Evolutionary conservation across 2,888 invertebrate genomes (phyloP).

Genomic region (Lucinisca nassula): DNA sequence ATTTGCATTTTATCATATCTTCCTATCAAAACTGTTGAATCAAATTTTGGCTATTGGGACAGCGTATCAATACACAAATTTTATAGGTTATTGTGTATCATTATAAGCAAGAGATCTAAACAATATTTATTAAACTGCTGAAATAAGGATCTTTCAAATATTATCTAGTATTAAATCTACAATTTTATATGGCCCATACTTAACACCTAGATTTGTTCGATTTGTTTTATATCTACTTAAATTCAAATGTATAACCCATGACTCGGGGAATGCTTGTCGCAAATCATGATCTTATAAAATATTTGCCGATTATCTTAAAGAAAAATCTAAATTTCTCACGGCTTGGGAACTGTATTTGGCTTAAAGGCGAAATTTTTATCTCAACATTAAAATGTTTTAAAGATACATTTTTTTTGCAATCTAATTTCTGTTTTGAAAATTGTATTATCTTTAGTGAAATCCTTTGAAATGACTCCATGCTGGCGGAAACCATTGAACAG

Average conservation of each 20-base stretch:
- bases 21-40: not conserved
- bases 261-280: slow-evolving; percentile 8
- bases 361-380: slow-evolving; percentile 12
- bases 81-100: not conserved
- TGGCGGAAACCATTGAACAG: not conserved
- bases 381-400: slow-evolving; percentile 58
- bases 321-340: slow-evolving; percentile 8
- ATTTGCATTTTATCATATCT: too few species aligned
- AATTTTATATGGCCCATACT: slow-evolving; percentile 7
- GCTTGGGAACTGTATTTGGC: slow-evolving; percentile 11
- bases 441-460: slow-evolving; percentile 59
- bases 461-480: slow-evolving; percentile 61
- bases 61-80: not conserved
- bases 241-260: slow-evolving; percentile 15
- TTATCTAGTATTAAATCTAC: slow-evolving; percentile 3
- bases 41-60: not conserved
- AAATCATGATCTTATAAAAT: slow-evolving; percentile 16
- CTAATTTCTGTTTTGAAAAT: slow-evolving; percentile 59
- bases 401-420: slow-evolving; percentile 33
- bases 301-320: slow-evolving; percentile 5
- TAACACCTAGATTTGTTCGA: slow-evolving; percentile 13
- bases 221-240: slow-evolving; percentile 17
- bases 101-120: not conserved
- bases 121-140: slow-evolving; percentile 8
- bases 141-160: slow-evolving; percentile 4